Evolutionary conservation across 2,797 vertebrate species (phyloP).

Genomic region (Megalops cyprinoides): DNA sequence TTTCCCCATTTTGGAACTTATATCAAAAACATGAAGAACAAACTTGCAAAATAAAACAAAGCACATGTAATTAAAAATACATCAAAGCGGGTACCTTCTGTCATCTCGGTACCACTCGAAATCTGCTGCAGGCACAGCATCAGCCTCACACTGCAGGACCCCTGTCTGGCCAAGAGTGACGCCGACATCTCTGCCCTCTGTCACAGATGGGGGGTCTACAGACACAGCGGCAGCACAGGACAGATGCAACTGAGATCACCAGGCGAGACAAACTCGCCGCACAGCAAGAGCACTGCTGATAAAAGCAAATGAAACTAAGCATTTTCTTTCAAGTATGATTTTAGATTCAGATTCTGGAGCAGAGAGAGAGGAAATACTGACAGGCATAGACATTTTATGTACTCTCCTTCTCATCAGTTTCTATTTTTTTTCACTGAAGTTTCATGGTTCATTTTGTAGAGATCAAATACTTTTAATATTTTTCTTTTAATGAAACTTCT

Average conservation of each 20-base stretch:
- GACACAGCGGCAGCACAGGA: slow-evolving; percentile 26
- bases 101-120: slow-evolving; percentile 98
- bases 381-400: not conserved
- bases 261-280: not conserved
- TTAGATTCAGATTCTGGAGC: not conserved
- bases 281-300: not conserved
- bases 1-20: not conserved
- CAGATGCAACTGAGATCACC: not conserved
- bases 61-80: not conserved
- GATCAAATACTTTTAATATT: not conserved
- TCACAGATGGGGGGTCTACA: slow-evolving; percentile 87
- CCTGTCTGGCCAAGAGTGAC: slow-evolving; percentile 90
- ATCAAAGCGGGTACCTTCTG: slow-evolving; percentile 76
- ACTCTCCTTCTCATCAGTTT: not conserved
- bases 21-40: not conserved
- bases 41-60: not conserved
- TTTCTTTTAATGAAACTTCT: not conserved
- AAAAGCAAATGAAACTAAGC: not conserved
- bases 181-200: slow-evolving; percentile 88
- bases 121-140: slow-evolving; percentile 86
- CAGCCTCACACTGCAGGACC: slow-evolving; percentile 89
- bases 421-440: not conserved
- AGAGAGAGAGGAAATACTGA: not conserved
- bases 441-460: not conserved
- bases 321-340: not conserved